Conservation (phyloP, 2,113 vertebrate genomes). For the Anhinga anhinga region DNA sequence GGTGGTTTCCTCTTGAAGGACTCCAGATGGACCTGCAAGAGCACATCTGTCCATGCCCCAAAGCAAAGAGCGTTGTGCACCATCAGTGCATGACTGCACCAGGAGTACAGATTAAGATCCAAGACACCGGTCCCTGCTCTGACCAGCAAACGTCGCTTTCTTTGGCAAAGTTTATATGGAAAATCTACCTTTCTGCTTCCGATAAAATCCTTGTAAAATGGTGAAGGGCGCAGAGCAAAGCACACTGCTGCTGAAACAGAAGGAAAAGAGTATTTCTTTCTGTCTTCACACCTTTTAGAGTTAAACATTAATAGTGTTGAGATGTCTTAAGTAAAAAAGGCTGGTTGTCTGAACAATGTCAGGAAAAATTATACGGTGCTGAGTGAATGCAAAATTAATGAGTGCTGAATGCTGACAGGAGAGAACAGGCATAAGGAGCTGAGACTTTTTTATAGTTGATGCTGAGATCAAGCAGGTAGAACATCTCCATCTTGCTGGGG, state of each 20-base stretch:
- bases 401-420: background rate
- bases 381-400: conserved; percentile 24
- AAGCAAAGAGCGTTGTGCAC: background rate
- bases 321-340: background rate
- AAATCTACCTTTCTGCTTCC: background rate
- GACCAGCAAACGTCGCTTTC: background rate
- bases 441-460: background rate
- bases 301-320: background rate
- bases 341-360: conserved; percentile 28
- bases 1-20: background rate
- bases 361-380: conserved; percentile 24
- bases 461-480: conserved; percentile 3
- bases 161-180: background rate
- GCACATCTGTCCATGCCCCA: background rate
- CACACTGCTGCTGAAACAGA: background rate
- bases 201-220: background rate
- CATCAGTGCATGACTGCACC: background rate
- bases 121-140: background rate
- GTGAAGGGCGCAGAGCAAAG: background rate
- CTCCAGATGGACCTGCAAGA: background rate
- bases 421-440: background rate
- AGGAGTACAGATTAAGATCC: background rate
- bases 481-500: background rate
- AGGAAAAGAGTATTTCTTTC: background rate
- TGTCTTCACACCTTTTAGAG: background rate